Evolutionary conservation across 2,797 vertebrate genomes (phyloP).

Genomic region (Novumbra hubbsi): DNA sequence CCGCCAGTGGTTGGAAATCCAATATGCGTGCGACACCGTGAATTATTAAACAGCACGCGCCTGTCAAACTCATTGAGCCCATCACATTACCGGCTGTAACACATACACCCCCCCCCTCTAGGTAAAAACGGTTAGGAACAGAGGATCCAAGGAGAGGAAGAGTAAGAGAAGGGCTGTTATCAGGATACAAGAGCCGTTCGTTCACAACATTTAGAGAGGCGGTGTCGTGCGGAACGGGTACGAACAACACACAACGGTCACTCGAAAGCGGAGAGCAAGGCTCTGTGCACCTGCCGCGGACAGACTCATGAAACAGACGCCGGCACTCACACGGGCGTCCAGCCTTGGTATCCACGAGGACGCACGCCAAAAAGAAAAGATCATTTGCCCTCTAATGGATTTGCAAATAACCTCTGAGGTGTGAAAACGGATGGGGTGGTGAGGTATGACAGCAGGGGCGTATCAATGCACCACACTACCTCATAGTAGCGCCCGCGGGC

Average conservation of each 20-base stretch:
- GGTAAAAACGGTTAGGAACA: conserved; percentile 25
- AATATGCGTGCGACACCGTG: conserved; percentile 39
- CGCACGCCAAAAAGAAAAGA: conserved; percentile 36
- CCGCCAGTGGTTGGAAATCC: conserved; percentile 23
- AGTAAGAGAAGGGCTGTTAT: not conserved
- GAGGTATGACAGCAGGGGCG: not conserved
- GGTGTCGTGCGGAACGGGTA: conserved; percentile 18
- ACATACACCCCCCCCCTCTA: conserved; percentile 7
- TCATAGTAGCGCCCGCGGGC: conserved; percentile 11
- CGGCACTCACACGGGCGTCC: conserved; percentile 12
- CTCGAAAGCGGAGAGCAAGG: conserved; percentile 21
- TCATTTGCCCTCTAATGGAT: conserved; percentile 40
- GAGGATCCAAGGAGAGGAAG: not conserved
- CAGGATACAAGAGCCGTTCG: conserved; percentile 17
- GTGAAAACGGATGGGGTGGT: conserved; percentile 4
- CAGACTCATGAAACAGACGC: conserved; percentile 20
- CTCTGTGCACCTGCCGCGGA: conserved; percentile 7
- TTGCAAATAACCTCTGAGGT: conserved; percentile 16
- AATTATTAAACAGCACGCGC: conserved; percentile 54
- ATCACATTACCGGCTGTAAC: conserved; percentile 33
- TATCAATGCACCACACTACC: conserved; percentile 20
- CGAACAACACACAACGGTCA: conserved; percentile 38
- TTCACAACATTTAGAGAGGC: conserved; percentile 11
- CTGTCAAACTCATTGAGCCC: conserved; percentile 40
- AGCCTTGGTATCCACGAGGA: conserved; percentile 24